Evolutionary conservation across 2,113 vertebrate species (phyloP), one percentile per base, ranked within the genome.

Genomic region (Vidua macroura): DNA sequence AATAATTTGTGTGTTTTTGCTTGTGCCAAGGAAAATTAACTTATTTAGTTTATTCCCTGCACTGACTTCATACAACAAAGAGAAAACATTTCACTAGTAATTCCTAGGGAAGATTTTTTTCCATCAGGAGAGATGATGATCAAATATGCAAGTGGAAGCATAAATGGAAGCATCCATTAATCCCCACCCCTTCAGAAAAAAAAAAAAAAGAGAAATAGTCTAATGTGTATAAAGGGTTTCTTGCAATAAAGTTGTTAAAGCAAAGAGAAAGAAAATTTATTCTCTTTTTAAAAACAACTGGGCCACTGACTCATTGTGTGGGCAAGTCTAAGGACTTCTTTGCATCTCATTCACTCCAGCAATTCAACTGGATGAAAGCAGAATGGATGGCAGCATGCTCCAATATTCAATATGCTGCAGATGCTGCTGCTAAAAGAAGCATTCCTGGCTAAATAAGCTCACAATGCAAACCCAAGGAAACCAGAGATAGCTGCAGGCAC

Each of bases 391-490:
- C 81, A 91, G 44, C 25, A 66, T 72, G 62, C 81, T 95, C 81
- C 83, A 93, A 49, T 83, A 83, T 86, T 93, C 92, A 94, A 86
- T 95, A 87, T 51, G 66, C 81, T 87, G 86, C 89, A 96, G 86
- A 96, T 95, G 95, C 89, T 4, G 8, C 66, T 89, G 70, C 93
- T 91, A 66, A 66, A 89, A 87, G 58, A 53, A 93, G 58, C 81
- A 87, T 92, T 96, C 78, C 75, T 76, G 78, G 37, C 70, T 96
- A 84, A 95, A 87, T 78, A 82, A 88, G 74, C 46, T 79, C 70
- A 92, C 70, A 92, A 82, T 82, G 62, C 74, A 89, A 95, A 87
- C 48, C 53, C 66, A 56, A 67, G 66, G 62, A 87, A 96, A 76
- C 7, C 48, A 77, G 81, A 49, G 39, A 85, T 66, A 62, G 78